phyloP scores from a whole-genome alignment of 2,888 invertebrate genomes.

The Drosophila formosana region DNA sequence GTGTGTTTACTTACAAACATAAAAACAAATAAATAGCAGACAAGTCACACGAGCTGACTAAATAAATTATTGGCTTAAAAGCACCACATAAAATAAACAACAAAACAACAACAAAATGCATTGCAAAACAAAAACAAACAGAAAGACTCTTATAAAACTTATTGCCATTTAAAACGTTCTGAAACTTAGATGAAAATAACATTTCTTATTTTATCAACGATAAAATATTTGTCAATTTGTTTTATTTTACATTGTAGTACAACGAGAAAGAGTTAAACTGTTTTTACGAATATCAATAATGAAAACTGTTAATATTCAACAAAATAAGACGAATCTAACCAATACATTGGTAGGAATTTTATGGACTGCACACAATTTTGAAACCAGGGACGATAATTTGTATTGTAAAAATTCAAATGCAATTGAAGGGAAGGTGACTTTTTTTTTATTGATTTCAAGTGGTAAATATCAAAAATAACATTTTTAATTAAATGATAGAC shows the following conservation, averaged over 20 bases:
- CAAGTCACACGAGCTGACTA: slow-evolving; percentile 31
- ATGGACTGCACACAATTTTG: too few species aligned
- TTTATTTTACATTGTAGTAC: background rate
- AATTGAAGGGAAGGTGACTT: too few species aligned
- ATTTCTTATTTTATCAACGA: background rate
- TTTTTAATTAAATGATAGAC: too few species aligned
- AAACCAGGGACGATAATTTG: too few species aligned
- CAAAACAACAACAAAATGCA: slow-evolving; percentile 22
- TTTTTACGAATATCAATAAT: too few species aligned
- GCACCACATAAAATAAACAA: slow-evolving; percentile 27
- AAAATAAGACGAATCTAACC: too few species aligned
- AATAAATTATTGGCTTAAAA: slow-evolving; percentile 20
- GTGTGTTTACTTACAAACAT: slow-evolving; percentile 8
- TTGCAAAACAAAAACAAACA: slow-evolving; percentile 27
- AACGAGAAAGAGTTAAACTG: too few species aligned
- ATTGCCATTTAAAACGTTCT: background rate
- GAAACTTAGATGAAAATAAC: background rate
- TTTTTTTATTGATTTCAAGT: too few species aligned
- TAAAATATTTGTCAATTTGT: background rate
- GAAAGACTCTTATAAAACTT: background rate
- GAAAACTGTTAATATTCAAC: too few species aligned
- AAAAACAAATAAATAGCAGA: slow-evolving; percentile 32
- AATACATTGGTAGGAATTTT: too few species aligned
- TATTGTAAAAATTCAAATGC: too few species aligned
- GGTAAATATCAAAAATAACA: too few species aligned